Base-by-base conservation (phyloP, 2,113 vertebrate species). In the Guaruba guarouba region DNA sequence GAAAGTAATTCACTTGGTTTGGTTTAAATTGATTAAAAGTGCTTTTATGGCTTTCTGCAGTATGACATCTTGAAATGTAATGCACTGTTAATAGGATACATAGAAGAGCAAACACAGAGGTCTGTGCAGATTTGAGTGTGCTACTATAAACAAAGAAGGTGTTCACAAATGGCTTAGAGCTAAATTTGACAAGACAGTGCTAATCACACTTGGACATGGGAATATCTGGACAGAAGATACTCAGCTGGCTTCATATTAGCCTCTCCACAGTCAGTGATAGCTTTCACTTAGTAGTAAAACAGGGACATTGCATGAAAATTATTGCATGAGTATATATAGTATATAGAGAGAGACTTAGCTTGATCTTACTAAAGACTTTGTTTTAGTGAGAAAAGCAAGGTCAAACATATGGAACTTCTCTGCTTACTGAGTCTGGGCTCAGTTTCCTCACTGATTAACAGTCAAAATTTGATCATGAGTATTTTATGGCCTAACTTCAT, bases 161-260 rank as follows among this genome's bases (percentile, higher is more conserved):
- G 95, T 85, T 97, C 98, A 97, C 98, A 98, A 97, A 98, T 98
- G 98, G 98, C 95, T 95, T 90, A 97, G 98, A 97, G 98, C 97
- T 97, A 98, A 97, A 98, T 98, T 98, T 98, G 97, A 95, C 98
- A 98, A 95, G 96, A 96, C 92, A 73, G 94, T 98, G 98, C 90
- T 98, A 98, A 97, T 98, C 95, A 96, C 97, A 96, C 96, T 93
- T 86, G 89, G 88, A 97, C 97, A 97, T 98, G 98, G 98, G 98
- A 98, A 97, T 97, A 97, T 96, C 95, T 96, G 94, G 81, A 95
- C 68, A 79, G 93, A 93, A 95, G 88, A 97, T 89, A 95, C 71
- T 93, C 93, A 82, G 63, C 63, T 94, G 82, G 44, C 78, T 93
- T 92, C 27, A 5, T 86, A 66, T 71, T 71, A 73, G 52, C 24